phyloP scores from a whole-genome alignment of 2,113 vertebrate genomes.

The Anarhynchus alexandrinus region DNA sequence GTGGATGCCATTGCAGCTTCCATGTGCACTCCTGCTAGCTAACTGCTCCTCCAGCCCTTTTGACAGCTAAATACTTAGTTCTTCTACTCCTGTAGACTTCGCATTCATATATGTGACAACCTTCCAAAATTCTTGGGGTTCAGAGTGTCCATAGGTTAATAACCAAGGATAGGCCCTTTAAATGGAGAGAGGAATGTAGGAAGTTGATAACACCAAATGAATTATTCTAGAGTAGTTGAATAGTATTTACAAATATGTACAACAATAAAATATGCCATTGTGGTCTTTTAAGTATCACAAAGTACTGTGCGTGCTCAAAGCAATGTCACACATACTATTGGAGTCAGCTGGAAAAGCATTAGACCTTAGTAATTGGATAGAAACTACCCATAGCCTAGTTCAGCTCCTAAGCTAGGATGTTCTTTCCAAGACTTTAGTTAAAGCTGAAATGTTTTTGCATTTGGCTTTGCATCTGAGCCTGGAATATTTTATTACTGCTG shows the following conservation, averaged over 20 bases:
- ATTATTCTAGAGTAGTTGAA: background rate
- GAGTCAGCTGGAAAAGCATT: background rate
- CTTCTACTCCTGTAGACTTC: background rate
- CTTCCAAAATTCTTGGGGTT: background rate
- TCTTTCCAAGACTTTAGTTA: background rate
- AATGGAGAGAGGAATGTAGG: background rate
- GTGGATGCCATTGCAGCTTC: background rate
- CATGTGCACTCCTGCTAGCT: background rate
- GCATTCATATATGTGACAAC: background rate
- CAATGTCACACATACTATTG: background rate
- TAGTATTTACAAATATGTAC: background rate
- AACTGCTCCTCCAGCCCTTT: background rate
- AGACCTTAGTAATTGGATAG: background rate
- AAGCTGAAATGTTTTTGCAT: background rate
- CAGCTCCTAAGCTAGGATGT: background rate
- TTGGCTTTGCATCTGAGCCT: background rate
- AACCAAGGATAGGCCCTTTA: background rate
- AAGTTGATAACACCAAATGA: background rate
- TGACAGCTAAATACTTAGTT: background rate
- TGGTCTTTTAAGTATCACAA: background rate
- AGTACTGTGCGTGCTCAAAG: background rate
- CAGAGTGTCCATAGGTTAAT: background rate
- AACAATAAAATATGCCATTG: background rate
- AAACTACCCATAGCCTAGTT: background rate
- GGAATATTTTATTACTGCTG: background rate